Conservation (phyloP, 92 coral and sea anemone genomes). For the Desmophyllum pertusum region DNA sequence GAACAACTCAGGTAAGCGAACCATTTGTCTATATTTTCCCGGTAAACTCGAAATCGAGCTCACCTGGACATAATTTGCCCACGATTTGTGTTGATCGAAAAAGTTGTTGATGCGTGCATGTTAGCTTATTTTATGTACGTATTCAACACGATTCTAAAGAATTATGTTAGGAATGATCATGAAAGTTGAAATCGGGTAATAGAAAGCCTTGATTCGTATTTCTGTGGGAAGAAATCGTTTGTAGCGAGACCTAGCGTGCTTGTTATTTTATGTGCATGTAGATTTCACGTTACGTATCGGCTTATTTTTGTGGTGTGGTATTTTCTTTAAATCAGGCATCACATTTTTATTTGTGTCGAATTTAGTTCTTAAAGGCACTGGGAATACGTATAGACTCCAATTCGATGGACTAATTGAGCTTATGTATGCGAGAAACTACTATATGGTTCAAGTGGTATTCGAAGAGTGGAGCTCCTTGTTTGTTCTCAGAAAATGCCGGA, state of each 20-base stretch:
- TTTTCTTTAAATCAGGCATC: background rate
- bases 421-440: background rate
- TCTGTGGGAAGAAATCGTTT: background rate
- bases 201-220: background rate
- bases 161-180: background rate
- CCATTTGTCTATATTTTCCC: background rate
- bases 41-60: background rate
- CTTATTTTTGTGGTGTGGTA: background rate
- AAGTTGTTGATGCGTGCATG: background rate
- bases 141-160: background rate
- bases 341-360: background rate
- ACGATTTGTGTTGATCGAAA: too few species aligned
- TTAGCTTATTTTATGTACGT: background rate
- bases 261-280: background rate
- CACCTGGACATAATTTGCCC: too few species aligned
- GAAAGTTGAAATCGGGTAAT: background rate
- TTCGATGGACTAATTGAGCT: background rate
- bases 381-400: background rate
- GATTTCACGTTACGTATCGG: background rate
- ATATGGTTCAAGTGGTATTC: background rate
- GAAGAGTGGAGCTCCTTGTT: background rate
- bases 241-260: background rate
- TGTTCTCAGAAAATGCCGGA: background rate
- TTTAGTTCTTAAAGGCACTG: background rate
- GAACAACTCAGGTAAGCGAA: conserved; percentile 88